These are phyloP conservation scores for Argyresthia goedartella DNA, from an alignment of 2,888 invertebrate genomes.

Conservation along the genomic window DNA sequence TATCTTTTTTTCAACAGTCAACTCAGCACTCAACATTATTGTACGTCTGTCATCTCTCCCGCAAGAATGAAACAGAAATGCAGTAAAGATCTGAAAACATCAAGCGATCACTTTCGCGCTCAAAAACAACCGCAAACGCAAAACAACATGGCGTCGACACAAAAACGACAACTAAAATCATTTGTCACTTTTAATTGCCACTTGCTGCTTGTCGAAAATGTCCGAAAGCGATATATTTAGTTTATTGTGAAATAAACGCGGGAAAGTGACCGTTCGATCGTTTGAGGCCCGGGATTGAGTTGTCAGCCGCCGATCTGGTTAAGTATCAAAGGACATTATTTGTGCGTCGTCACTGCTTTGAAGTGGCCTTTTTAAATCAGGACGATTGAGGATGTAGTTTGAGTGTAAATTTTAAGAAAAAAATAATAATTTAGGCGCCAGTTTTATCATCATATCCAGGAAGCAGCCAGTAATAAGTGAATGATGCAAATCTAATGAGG, in stretches of 20 bases:
- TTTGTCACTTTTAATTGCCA: conserved; percentile 18
- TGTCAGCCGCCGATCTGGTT: conserved; percentile 32
- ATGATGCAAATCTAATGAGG: conserved; percentile 42
- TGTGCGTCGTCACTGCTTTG: conserved; percentile 35
- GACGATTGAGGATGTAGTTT: neutral
- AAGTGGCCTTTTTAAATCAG: conserved; percentile 17
- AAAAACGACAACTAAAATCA: conserved; percentile 19
- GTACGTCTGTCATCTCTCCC: conserved; percentile 3
- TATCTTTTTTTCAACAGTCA: conserved; percentile 39
- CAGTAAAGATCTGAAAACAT: conserved; percentile 42
- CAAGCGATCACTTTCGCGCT: conserved; percentile 24
- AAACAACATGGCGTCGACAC: conserved; percentile 1
- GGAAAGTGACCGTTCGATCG: conserved; percentile 15
- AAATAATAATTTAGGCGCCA: neutral
- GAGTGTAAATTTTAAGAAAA: too few relatives aligned
- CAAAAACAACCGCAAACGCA: conserved; percentile 14
- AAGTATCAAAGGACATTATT: conserved; percentile 38
- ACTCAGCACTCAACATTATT: conserved; percentile 13
- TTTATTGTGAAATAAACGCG: conserved; percentile 59
- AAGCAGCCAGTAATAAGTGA: neutral
- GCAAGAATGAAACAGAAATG: conserved; percentile 25
- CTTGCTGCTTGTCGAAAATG: conserved; percentile 56
- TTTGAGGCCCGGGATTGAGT: conserved; percentile 35
- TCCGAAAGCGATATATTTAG: conserved; percentile 55
- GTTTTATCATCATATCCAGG: too few relatives aligned